A percentile compares a stretch with the other conserved stretches of the same genome.
These are phyloP conservation scores for Myrmecophaga tridactyla DNA, from an alignment of 2,113 vertebrate genomes.

Conservation along the genomic window DNA sequence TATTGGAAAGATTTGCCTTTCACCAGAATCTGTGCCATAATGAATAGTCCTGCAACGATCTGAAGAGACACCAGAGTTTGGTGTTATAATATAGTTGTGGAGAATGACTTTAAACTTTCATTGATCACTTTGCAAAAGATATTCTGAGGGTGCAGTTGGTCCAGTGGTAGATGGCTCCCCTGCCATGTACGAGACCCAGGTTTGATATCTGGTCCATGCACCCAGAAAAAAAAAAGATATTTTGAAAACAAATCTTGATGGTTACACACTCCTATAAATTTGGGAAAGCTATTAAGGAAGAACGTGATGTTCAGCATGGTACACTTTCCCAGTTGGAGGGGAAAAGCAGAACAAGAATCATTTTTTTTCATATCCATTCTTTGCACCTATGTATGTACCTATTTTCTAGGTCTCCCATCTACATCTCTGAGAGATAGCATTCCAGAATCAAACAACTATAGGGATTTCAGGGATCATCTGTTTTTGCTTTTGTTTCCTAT, in stretches of 20 bases:
- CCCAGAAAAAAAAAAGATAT: too few species aligned
- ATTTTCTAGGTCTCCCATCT: not conserved
- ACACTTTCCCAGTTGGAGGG: not conserved
- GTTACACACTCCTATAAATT: not conserved
- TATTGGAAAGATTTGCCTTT: not conserved
- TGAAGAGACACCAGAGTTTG: not conserved
- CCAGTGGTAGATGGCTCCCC: too few species aligned
- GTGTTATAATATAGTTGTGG: not conserved
- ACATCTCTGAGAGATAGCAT: not conserved
- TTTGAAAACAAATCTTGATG: too few species aligned
- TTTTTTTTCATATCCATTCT: not conserved
- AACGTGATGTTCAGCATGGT: not conserved
- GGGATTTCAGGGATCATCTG: not conserved
- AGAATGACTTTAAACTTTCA: not conserved
- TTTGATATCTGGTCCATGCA: too few species aligned
- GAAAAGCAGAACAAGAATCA: not conserved
- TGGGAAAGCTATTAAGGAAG: not conserved
- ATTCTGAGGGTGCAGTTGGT: slow-evolving; percentile 55
- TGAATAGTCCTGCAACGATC: not conserved
- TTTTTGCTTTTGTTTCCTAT: not conserved
- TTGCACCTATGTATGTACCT: not conserved
- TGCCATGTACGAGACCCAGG: too few species aligned
- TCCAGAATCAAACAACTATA: not conserved
- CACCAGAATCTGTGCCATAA: not conserved
- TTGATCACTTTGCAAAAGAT: slow-evolving; percentile 1